These are phyloP conservation scores for Barnardius zonarius DNA, from an alignment of 2,113 vertebrate genomes.

Conservation along the genomic window DNA sequence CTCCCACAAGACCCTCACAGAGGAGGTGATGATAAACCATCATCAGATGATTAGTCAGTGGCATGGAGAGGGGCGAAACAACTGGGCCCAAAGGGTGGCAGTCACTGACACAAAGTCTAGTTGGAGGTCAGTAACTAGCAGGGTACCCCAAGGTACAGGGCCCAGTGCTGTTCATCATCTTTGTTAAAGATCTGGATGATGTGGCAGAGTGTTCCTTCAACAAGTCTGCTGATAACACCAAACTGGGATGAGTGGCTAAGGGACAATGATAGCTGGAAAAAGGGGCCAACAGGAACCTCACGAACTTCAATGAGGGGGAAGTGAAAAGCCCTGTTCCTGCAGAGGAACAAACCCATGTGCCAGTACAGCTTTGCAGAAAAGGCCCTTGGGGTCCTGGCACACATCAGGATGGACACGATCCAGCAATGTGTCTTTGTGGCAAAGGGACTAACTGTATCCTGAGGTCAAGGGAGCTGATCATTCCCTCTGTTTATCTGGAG, in stretches of 20 bases:
- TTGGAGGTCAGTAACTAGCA: background rate
- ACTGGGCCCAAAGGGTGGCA: background rate
- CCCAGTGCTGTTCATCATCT: background rate
- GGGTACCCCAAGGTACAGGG: background rate
- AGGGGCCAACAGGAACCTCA: background rate
- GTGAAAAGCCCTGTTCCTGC: background rate
- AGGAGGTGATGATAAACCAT: background rate
- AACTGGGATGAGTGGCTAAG: background rate
- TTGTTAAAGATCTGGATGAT: background rate
- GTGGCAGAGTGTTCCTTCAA: background rate
- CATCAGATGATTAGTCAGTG: background rate
- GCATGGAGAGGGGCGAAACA: background rate
- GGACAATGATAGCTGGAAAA: background rate
- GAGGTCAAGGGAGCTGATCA: background rate
- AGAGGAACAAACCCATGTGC: background rate
- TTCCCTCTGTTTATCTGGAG: background rate
- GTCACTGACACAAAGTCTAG: background rate
- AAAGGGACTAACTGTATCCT: background rate
- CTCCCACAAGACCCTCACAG: background rate
- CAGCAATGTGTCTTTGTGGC: accelerated
- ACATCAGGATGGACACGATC: background rate
- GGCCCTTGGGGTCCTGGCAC: background rate
- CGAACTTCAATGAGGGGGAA: background rate
- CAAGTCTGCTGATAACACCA: background rate
- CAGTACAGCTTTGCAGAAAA: background rate